phyloP scores from a whole-genome alignment of 2,888 invertebrate genomes.

The Dasypogon diadema region DNA sequence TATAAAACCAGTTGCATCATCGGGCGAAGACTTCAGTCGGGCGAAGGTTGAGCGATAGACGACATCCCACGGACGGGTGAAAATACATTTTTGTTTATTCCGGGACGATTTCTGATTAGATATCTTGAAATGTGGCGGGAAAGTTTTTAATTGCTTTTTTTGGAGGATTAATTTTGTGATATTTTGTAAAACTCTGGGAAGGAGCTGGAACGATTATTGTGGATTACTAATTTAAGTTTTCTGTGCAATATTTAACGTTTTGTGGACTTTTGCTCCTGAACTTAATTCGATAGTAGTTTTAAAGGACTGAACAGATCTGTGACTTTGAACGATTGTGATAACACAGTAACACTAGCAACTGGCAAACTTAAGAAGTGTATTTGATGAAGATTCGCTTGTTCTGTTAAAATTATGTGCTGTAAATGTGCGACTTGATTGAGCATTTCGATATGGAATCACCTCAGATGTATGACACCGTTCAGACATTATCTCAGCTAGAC shows the following conservation, averaged over 20 bases:
- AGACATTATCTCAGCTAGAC: slow-evolving; percentile 68
- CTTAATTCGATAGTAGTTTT: slow-evolving; percentile 19
- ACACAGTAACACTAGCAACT: slow-evolving; percentile 30
- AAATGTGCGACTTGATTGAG: slow-evolving; percentile 32
- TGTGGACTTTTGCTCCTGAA: too few relatives aligned
- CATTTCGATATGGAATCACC: slow-evolving; percentile 68
- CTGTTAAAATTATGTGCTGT: slow-evolving; percentile 21
- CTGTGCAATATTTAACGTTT: too few relatives aligned
- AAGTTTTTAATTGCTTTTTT: neutral
- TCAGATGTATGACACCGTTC: slow-evolving; percentile 70
- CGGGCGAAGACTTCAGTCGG: slow-evolving; percentile 69
- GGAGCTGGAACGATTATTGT: too few relatives aligned
- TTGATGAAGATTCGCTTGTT: slow-evolving; percentile 30
- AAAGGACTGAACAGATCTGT: slow-evolving; percentile 42
- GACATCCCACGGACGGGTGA: slow-evolving; percentile 57
- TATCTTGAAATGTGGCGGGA: slow-evolving; percentile 40
- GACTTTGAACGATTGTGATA: slow-evolving; percentile 40
- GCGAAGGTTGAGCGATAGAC: slow-evolving; percentile 62
- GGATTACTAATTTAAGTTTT: too few relatives aligned
- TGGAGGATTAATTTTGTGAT: slow-evolving; percentile 3
- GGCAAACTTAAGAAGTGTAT: slow-evolving; percentile 14
- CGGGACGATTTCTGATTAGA: neutral
- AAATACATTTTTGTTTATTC: slow-evolving; percentile 39
- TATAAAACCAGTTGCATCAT: slow-evolving; percentile 70
- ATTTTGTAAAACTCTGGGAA: neutral